These are phyloP conservation scores for Nudaria mundana DNA, from an alignment of 2,888 invertebrate genomes.

Conservation along the genomic window DNA sequence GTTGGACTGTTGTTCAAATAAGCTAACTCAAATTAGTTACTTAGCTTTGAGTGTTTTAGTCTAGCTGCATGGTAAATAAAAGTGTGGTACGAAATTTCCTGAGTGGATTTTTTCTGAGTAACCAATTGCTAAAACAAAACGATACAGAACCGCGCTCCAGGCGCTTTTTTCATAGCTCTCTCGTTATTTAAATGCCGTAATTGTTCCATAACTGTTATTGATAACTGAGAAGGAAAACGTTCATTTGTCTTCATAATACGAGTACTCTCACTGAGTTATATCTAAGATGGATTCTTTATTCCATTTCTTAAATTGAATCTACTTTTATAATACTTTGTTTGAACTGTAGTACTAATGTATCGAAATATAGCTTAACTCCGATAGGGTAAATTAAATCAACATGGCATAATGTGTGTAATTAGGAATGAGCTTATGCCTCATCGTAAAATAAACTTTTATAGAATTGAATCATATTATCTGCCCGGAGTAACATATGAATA, in stretches of 20 bases:
- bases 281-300: not conserved
- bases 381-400: no score
- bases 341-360: no score
- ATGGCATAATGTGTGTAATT: no score
- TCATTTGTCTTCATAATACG: constrained; percentile 6
- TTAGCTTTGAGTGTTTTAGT: not conserved
- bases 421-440: no score
- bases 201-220: constrained; percentile 18
- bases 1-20: constrained; percentile 27
- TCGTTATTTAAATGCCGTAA: constrained; percentile 23
- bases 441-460: no score
- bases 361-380: no score
- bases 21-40: constrained; percentile 20
- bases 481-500: no score
- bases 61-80: not conserved
- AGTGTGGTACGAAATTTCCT: not conserved
- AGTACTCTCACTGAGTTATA: not conserved
- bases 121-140: constrained; percentile 20
- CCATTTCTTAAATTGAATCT: not conserved
- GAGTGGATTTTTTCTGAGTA: not conserved
- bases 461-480: no score
- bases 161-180: constrained; percentile 15
- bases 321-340: not conserved
- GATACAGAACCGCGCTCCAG: constrained; percentile 12
- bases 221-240: constrained; percentile 10